Conservation (phyloP, 2,888 invertebrate genomes). For the Philaethria dido region DNA sequence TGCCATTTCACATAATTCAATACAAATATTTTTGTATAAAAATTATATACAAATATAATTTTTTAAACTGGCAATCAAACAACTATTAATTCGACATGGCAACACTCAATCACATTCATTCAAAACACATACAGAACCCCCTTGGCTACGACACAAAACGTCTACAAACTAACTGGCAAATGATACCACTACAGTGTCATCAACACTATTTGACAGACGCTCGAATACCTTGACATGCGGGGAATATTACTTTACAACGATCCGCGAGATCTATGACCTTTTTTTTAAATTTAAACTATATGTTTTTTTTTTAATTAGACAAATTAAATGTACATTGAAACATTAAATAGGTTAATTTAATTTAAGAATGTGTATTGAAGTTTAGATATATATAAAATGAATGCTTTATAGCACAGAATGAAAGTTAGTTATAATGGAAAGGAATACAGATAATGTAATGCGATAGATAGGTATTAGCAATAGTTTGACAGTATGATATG, state of each 20-base stretch:
- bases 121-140: constrained; percentile 76
- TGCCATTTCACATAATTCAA: constrained; percentile 3
- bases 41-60: no score
- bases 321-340: no score
- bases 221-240: constrained; percentile 30
- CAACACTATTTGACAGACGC: constrained; percentile 45
- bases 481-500: not conserved
- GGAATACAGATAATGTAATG: not conserved
- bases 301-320: not conserved
- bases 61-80: not conserved
- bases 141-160: constrained; percentile 82
- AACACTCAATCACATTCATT: constrained; percentile 64
- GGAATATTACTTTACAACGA: constrained; percentile 25
- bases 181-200: constrained; percentile 71
- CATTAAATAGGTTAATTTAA: no score
- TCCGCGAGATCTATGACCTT: constrained; percentile 11
- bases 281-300: no score
- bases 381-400: not conserved
- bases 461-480: not conserved
- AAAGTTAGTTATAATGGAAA: not conserved
- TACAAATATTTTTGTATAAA: not conserved
- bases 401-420: not conserved
- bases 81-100: constrained; percentile 49
- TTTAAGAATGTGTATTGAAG: no score
- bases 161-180: constrained; percentile 74